Evolutionary conservation across 2,113 vertebrate species (phyloP), one percentile per base, ranked within the genome.

Genomic region (Limnothrissa miodon): DNA sequence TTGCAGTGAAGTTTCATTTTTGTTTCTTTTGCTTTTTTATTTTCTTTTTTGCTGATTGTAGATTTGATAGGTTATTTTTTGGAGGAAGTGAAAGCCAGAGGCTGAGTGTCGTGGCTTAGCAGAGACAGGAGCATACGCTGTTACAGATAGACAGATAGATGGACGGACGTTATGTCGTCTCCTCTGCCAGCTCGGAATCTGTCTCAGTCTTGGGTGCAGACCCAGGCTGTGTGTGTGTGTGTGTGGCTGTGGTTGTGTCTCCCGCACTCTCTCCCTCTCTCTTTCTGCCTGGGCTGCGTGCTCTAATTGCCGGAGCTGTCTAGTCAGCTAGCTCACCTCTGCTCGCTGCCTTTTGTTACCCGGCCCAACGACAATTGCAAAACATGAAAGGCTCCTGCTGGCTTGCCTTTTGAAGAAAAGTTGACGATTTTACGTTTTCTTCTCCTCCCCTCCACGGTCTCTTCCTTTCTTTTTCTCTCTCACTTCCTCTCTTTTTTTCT

Each of bases 321-420:
- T 74, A 39, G 29, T 36, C 66, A 7, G 66, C 66, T 74, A 7
- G 66, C 66, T 74, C 66, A 74, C 66, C 66, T 74, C 66, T 36
- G 33, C 66, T 33, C 66, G 10, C 29, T 74, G 78, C 66, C 84
- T 86, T 87, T 85, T 87, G 79, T 86, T 17, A 19, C 39, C 82
- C 83, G n/a, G 25, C n/a, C 21, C 66, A 33, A 74, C 33, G 25
- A 17, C 66, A 11, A 74, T 29, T 29, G 45, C 51, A 78, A 78
- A 46, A 46, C 80, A 82, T 88, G 78, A 80, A 78, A 45, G 80
- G 45, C 85, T 29, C 66, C 74, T 66, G 62, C 33, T 66, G 6
- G 44, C 78, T 83, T 29, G 78, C 80, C 78, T 81, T n/a, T 86
- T 79, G 66, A 74, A 84, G 80, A 86, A 88, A 90, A 90, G 78